Evolutionary conservation across 2,888 invertebrate genomes (phyloP), one percentile per base, ranked within the genome.

Genomic region (Sarcophaga rosellei): DNA sequence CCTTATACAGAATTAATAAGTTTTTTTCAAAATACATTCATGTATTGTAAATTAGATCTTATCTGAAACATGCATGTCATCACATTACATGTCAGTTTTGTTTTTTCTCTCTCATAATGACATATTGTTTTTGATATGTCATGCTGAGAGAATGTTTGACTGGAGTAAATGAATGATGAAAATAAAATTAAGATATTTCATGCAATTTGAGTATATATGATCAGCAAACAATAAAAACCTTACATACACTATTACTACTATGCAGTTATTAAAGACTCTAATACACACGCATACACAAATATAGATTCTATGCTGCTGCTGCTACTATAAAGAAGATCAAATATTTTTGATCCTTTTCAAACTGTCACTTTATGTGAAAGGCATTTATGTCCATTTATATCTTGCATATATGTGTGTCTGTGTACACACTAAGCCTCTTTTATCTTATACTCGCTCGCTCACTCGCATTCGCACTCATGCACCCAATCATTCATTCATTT

Each of bases 91-190:
- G 83, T 70, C 78, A 84, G 59, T 74, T 74, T 77, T 15, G 12
- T 66, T 65, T 35, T 35, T 3, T 35, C 35, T 35, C 35, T 35
- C 8, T 3, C 0, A 69, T 63, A 23, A 63, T 83, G 82, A 86
- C 80, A 77, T 74, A 77, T 69, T 77, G 61, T 53, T 59, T 76
- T 59, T 66, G 80, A 80, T 78, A 77, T 62, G 83, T 83, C 83
- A 81, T 86, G 77, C 84, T 86, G 86, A 11, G 73, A 65, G 63
- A 45, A 23, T n/a, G 11, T 45, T 11, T 68, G 17, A 62, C 70
- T 72, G 68, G 62, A 57, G 15, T 6, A 77, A 76, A 61, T 66
- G 63, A 53, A 70, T 70, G 73, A 66, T 77, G 35, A 35, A 35
- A 35, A 35, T 35, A 35, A 35, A 35, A 35, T 35, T 53, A 53